Evolutionary conservation across 2,797 vertebrate genomes (phyloP), one percentile per base, ranked within the genome.

Genomic region (Adrianichthys oophorus): DNA sequence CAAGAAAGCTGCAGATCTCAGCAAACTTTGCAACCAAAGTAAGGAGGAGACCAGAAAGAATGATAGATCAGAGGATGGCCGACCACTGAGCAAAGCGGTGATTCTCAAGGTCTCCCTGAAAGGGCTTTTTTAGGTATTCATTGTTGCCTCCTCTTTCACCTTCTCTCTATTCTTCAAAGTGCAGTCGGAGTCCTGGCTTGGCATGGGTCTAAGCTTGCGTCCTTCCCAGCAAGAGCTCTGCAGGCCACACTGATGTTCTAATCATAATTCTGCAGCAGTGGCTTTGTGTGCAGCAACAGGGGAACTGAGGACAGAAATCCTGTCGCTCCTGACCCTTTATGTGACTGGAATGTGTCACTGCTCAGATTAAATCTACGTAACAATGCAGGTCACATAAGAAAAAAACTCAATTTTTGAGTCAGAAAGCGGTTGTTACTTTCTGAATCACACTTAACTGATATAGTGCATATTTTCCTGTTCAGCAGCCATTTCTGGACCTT

Each of bases 91-190:
- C 67, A 73, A 80, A 82, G 83, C 79, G 83, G 77, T 80, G 82
- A 71, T 85, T 87, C 84, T 81, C 81, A 78, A 84, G 81, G 73
- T 86, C 76, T 51, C 70, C 46, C 59, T 89, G 82, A 90, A 88
- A 85, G 72, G 75, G 41, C 5, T 74, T 79, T 37, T 80, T 79
- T 79, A 78, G 82, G 88, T 90, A 86, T 92, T 92, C 91, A 91
- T 90, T 89, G 84, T 64, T 81, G 83, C 78, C 75, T 65, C 91
- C 68, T 77, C 63, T 83, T 89, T 86, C 79, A 71, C 69, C 65
- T 44, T 52, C 62, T 72, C 70, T 60, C 72, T 80, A 70, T 90
- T 85, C 68, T 88, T 80, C 64, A 74, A 75, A 78, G 81, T 66
- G 43, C 67, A 71, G 78, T 72, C 63, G 71, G 70, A 74, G 80